Percentiles rank a stretch among this genome's conserved stretches.
Conservation (phyloP, 1,140 invertebrate species). For the Anastrepha ludens region DNA sequence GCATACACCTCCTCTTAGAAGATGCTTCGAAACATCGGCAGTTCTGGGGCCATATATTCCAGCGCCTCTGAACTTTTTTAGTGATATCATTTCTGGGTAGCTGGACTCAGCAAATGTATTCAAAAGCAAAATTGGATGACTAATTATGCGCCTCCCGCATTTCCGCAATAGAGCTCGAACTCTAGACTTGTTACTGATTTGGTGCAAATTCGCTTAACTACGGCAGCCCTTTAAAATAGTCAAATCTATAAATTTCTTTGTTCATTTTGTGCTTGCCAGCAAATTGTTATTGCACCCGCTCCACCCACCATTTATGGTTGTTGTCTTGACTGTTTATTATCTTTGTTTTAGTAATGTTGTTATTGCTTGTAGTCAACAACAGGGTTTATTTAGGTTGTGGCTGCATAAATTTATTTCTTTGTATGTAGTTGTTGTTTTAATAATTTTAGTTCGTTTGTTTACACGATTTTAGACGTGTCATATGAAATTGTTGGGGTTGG, state of each 20-base stretch:
- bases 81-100: too few relatives aligned
- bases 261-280: background rate
- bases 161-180: too few relatives aligned
- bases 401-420: conserved; percentile 28
- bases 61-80: too few relatives aligned
- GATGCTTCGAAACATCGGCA: too few relatives aligned
- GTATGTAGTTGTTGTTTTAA: background rate
- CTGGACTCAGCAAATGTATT: too few relatives aligned
- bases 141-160: too few relatives aligned
- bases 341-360: conserved; percentile 7
- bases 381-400: background rate
- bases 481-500: conserved; percentile 23
- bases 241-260: background rate
- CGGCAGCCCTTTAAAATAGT: background rate
- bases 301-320: background rate
- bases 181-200: too few relatives aligned
- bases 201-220: too few relatives aligned
- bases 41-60: too few relatives aligned
- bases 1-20: too few relatives aligned
- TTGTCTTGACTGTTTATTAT: background rate
- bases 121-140: too few relatives aligned
- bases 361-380: conserved; percentile 31
- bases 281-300: background rate
- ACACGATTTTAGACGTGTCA: conserved; percentile 7
- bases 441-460: conserved; percentile 40